These are phyloP conservation scores for Bolborhynchus lineola DNA, from an alignment of 2,113 vertebrate genomes.

Conservation along the genomic window DNA sequence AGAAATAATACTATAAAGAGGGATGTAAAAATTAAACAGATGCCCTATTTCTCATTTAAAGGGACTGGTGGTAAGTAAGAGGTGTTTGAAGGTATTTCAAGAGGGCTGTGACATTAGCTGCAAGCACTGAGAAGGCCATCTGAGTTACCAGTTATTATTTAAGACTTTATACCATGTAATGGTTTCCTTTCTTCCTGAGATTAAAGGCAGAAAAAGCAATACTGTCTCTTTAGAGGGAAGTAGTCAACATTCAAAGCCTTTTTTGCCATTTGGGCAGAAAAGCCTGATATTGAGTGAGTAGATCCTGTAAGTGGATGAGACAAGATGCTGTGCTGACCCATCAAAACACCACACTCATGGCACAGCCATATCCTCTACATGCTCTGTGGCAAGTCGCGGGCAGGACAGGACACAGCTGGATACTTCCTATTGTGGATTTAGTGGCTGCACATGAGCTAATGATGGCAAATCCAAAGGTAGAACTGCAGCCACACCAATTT, in stretches of 20 bases:
- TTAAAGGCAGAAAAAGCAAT: not conserved
- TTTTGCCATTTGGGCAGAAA: not conserved
- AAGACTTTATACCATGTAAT: not conserved
- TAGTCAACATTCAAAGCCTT: not conserved
- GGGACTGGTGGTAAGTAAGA: not conserved
- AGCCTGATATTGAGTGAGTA: not conserved
- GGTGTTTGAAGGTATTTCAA: not conserved
- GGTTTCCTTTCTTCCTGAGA: constrained; percentile 1
- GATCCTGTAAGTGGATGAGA: not conserved
- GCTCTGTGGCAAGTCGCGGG: too few species aligned
- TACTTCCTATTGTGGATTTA: not conserved
- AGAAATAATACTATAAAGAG: not conserved
- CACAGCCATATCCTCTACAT: not conserved
- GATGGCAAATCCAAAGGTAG: not conserved
- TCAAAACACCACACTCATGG: not conserved
- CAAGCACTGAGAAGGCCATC: not conserved
- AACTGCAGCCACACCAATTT: not conserved
- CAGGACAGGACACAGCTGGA: not conserved
- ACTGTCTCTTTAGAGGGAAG: not conserved
- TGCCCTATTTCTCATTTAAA: not conserved
- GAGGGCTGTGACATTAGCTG: not conserved
- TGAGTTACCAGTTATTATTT: not conserved
- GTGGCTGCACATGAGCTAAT: not conserved
- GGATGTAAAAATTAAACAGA: not conserved
- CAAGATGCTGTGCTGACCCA: not conserved